These are phyloP conservation scores for Dinocampus coccinellae DNA, from an alignment of 2,888 invertebrate species.

Conservation along the genomic window DNA sequence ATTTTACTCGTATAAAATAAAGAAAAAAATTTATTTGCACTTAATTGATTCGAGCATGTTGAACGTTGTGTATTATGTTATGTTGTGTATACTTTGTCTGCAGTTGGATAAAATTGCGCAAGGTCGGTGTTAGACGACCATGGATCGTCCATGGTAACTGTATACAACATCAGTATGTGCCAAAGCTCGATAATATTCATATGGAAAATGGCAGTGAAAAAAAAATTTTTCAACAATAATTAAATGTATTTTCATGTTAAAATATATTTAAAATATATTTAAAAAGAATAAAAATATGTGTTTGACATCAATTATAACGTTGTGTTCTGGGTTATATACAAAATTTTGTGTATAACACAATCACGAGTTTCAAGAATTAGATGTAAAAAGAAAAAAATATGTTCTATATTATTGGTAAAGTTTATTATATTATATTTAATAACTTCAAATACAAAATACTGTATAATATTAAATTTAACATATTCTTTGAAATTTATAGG, in stretches of 20 bases:
- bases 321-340: background rate
- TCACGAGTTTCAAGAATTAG: background rate
- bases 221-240: background rate
- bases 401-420: too few species aligned
- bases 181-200: constrained; percentile 1
- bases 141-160: constrained; percentile 42
- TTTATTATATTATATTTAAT: too few species aligned
- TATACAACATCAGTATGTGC: constrained; percentile 19
- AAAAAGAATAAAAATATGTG: background rate
- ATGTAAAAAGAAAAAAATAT: background rate
- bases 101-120: constrained; percentile 38
- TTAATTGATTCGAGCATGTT: background rate
- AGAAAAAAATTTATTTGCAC: background rate
- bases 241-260: background rate
- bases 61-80: background rate
- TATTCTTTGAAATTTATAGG: background rate
- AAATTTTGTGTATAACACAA: background rate
- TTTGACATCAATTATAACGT: background rate
- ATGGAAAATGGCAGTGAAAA: background rate
- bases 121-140: constrained; percentile 35
- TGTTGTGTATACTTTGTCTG: background rate
- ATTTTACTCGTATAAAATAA: background rate
- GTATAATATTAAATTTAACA: too few species aligned
- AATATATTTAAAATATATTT: background rate
- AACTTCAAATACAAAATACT: too few species aligned